Base-by-base conservation (phyloP, 2,797 vertebrate species). In the Anguilla anguilla region DNA sequence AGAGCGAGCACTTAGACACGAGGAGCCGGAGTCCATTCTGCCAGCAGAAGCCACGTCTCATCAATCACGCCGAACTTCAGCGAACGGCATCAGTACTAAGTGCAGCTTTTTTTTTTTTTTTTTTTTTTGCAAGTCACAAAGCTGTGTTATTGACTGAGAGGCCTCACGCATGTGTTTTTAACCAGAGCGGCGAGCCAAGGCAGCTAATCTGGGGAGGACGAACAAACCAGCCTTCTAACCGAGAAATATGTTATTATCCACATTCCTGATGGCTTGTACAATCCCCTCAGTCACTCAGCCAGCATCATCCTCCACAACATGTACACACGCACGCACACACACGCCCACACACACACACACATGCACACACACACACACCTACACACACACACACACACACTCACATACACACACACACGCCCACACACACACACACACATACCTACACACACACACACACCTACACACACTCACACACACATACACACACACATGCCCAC, bases 171-270 rank as follows among this genome's bases (percentile, higher is more conserved):
- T 83, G 61, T 84, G 59, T 83, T 87, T 87, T 83, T 69, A 87
- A 83, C 61, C 83, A 59, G 61, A 69, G 86, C 28, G 81, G 59
- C 19, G 69, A 64, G 35, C 64, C 55, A 55, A 43, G 35, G 35
- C 72, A n/a, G 51, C 67, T 59, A 77, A 85, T 57, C 87, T 43
- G 53, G 72, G 83, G 87, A 35, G 67, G 69, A 61, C 51, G 67
- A 35, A 77, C 28, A 84, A 88, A 77, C 83, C 53, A 57, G 72
- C 53, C 31, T 69, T 43, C 77, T 35, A 83, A 28, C 61, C n/a
- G 22, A 77, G 67, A 86, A 83, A 88, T 83, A 88, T 86, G 88
- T 13, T 67, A 83, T 88, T 88, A 88, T 86, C 46, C 46, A 72
- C 87, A 88, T 88, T 88, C 87, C 72, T 49, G 67, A 85, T 59